A percentile compares a stretch with the other conserved stretches of the same genome.
These are phyloP conservation scores for Pilophorus perplexus DNA, from an alignment of 2,888 invertebrate genomes.

Conservation along the genomic window DNA sequence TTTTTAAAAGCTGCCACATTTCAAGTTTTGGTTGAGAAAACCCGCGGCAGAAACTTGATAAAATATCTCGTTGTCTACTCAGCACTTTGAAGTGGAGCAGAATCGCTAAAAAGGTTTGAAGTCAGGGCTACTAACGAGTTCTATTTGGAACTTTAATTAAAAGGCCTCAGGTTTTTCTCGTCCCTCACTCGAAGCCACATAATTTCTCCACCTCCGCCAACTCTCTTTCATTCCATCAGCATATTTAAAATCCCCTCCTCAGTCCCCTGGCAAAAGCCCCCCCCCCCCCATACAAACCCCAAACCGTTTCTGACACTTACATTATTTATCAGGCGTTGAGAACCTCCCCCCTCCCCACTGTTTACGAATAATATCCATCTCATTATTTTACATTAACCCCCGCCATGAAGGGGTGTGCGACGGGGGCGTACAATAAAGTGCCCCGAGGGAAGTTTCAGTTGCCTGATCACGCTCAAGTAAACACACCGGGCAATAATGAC, in stretches of 20 bases:
- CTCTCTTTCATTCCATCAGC: slow-evolving; percentile 34
- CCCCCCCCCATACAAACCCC: too few relatives aligned
- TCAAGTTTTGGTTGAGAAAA: too few relatives aligned
- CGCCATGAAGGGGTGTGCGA: too few relatives aligned
- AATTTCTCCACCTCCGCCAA: slow-evolving; percentile 6
- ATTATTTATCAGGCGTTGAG: neutral
- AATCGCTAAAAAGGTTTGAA: slow-evolving; percentile 1
- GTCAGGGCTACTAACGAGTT: slow-evolving; percentile 26
- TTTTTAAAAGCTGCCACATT: too few relatives aligned
- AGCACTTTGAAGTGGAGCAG: slow-evolving; percentile 10
- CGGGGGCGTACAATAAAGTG: neutral
- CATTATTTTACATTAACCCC: neutral
- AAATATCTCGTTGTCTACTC: slow-evolving; percentile 15
- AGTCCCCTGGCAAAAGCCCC: too few relatives aligned
- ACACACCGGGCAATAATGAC: too few relatives aligned
- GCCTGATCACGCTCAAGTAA: neutral
- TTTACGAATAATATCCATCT: neutral
- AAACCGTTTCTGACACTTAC: neutral
- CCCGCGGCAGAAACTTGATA: too few relatives aligned
- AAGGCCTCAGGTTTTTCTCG: slow-evolving; percentile 28
- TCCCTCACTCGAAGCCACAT: slow-evolving; percentile 23
- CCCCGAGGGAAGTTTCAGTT: neutral
- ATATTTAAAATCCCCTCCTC: slow-evolving; percentile 18
- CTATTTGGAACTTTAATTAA: slow-evolving; percentile 34
- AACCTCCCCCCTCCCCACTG: too few relatives aligned